Evolutionary conservation across 2,113 vertebrate species (phyloP), one percentile per base, ranked within the genome.

Genomic region (Takifugu flavidus): DNA sequence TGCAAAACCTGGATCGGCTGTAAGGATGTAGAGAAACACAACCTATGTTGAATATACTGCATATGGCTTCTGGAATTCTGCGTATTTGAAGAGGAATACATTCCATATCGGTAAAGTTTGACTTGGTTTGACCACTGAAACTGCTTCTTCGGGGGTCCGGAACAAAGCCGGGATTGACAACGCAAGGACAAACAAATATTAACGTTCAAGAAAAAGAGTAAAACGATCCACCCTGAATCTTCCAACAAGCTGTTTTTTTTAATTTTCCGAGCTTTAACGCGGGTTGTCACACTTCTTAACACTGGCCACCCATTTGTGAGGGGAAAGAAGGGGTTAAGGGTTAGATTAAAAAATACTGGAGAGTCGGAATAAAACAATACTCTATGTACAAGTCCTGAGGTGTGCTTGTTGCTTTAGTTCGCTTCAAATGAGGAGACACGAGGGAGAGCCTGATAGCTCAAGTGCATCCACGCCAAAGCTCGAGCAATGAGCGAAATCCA

Each of bases 311-410:
- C 7, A 20, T 74, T 59, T 25, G 7, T 31, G 34, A 39, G 7
- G 34, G 6, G n/a, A n/a, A 47, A 47, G 15, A 43, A 50, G 20
- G 25, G 43, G n/a, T 31, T 34, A 5, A 52, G 62, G 0, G 14
- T 50, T 25, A 42, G 56, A 59, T 44, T 65, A 54, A 50, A 68
- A 60, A 52, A 65, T 42, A 46, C 12, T 47, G 58, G 47, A 20
- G 26, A 20, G 54, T 29, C 10, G 4, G 75, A 56, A 51, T 58
- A 65, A 59, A 62, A 49, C 27, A 80, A 77, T 26, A 65, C 52
- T n/a, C n/a, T n/a, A n/a, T 90, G 70, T 92, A 91, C 91, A 92
- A 89, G 93, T 91, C 94, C 96, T 96, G 95, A 98, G 95, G 90
- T 89, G 88, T 81, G 66, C 82, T 87, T 83, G 61, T n/a, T 52